Evolutionary conservation across 2,888 invertebrate genomes (phyloP), one percentile per base, ranked within the genome.

Genomic region (Eristalis intricaria): DNA sequence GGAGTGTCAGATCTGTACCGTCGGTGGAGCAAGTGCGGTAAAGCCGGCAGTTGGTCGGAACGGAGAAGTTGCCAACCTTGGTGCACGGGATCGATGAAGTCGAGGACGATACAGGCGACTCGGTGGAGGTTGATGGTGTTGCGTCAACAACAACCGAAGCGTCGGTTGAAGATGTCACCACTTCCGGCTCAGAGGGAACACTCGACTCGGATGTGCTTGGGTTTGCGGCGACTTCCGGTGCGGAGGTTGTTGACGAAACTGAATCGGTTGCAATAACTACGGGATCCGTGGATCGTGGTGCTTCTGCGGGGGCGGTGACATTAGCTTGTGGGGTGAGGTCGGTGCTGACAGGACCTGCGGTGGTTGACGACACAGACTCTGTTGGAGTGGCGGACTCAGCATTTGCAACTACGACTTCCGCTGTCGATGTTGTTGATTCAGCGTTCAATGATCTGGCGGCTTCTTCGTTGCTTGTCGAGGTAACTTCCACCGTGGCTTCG

Each of bases 11-110:
- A 10, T 78, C 58, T 2, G 56, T 63, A 1, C 35, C 32, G 22
- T 79, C 78, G 7, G 26, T 60, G 4, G 86, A 65, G 43, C 89
- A 89, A 8, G 84, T 66, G 32, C 50, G 68, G 38, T 83, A 89
- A 7, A 26, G 10, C 10, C 50, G 74, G 26, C 89, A 89, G 29
- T 85, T 84, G 10, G 40, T 35, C 5, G 76, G 32, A 43, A 66
- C 56, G 0, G 88, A 35, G 73, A 70, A 78, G 10, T 88, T 74
- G 3, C 89, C 89, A 13, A 65, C 63, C 22, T 74, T 66, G 4
- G 58, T 68, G 40, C 89, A 89, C 13, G 60, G 26, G 26, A 60
- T 7, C 26, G 26, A 19, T 19, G 60, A 56, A 56, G 56, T 19
- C 3, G 15, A n/a, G 0, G n/a, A 13, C 26, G 60, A 60, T 26